These are phyloP conservation scores for Macrostomum lignano DNA, from an alignment of 1,140 invertebrate species.

Conservation along the genomic window DNA sequence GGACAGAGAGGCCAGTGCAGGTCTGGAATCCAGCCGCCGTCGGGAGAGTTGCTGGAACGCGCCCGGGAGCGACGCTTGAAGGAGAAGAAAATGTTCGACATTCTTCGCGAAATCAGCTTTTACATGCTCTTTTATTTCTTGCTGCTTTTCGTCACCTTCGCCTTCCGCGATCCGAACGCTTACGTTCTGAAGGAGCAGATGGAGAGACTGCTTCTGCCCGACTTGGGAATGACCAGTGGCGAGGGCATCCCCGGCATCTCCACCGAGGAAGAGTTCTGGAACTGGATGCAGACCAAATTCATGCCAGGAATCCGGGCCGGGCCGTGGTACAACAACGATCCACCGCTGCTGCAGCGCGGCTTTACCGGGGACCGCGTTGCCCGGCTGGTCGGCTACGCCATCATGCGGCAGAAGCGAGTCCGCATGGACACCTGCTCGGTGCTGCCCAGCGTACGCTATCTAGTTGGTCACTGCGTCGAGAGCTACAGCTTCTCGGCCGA, in stretches of 20 bases:
- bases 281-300: no score
- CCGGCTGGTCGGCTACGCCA: constrained; percentile 32
- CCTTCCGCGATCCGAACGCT: constrained; percentile 22
- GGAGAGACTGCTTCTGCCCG: constrained; percentile 25
- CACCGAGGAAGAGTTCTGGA: no score
- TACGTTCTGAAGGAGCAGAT: constrained; percentile 26
- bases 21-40: constrained; percentile 11
- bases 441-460: no score
- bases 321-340: constrained; percentile 30
- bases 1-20: no score
- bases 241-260: no score
- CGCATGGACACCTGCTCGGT: no score
- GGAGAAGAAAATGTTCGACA: constrained; percentile 28
- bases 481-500: no score
- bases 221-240: constrained; percentile 1
- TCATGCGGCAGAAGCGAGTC: constrained; percentile 29
- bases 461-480: no score
- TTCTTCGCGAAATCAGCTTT: constrained; percentile 27
- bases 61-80: constrained; percentile 23
- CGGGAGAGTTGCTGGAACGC: constrained; percentile 19
- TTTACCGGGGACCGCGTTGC: constrained; percentile 31
- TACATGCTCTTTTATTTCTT: constrained; percentile 28
- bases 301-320: constrained; percentile 26
- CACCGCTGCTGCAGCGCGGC: constrained; percentile 29
- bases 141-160: constrained; percentile 30